Conservation (phyloP, 2,888 invertebrate genomes). For the Dromius quadrimaculatus region DNA sequence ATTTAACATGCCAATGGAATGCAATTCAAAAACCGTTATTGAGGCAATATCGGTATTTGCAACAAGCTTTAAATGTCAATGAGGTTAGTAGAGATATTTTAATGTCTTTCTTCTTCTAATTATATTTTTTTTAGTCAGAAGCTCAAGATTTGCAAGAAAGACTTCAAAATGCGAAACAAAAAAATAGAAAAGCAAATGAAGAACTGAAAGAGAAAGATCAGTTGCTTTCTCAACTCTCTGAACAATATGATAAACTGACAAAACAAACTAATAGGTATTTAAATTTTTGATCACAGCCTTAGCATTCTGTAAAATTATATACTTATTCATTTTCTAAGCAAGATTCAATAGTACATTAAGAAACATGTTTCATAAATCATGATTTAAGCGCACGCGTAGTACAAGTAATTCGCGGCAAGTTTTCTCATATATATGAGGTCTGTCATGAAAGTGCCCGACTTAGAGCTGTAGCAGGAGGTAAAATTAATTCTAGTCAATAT, state of each 20-base stretch:
- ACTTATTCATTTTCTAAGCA: too few species aligned
- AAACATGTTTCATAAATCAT: too few species aligned
- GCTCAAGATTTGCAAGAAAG: slow-evolving; percentile 60
- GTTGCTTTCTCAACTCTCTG: slow-evolving; percentile 65
- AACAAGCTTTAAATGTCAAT: slow-evolving; percentile 62
- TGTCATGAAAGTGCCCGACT: too few species aligned
- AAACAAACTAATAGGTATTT: slow-evolving; percentile 68
- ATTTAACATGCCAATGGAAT: slow-evolving; percentile 80
- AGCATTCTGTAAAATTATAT: slow-evolving; percentile 7
- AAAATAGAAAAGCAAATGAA: slow-evolving; percentile 61
- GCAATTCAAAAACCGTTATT: slow-evolving; percentile 76
- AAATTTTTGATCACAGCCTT: too few species aligned
- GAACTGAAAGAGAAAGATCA: slow-evolving; percentile 64
- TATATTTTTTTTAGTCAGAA: slow-evolving; percentile 54
- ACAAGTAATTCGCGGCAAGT: too few species aligned
- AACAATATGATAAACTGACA: slow-evolving; percentile 71
- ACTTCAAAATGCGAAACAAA: slow-evolving; percentile 63
- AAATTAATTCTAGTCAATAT: too few species aligned
- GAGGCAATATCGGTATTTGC: slow-evolving; percentile 69
- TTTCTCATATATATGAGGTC: too few species aligned
- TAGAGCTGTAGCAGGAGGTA: too few species aligned
- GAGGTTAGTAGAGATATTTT: slow-evolving; percentile 62
- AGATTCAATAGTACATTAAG: too few species aligned
- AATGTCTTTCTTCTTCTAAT: background rate
- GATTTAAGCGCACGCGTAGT: too few species aligned